Percentiles rank a stretch among this genome's conserved stretches.
Conservation (phyloP, 2,888 invertebrate genomes). For the Clusia tigrina region DNA sequence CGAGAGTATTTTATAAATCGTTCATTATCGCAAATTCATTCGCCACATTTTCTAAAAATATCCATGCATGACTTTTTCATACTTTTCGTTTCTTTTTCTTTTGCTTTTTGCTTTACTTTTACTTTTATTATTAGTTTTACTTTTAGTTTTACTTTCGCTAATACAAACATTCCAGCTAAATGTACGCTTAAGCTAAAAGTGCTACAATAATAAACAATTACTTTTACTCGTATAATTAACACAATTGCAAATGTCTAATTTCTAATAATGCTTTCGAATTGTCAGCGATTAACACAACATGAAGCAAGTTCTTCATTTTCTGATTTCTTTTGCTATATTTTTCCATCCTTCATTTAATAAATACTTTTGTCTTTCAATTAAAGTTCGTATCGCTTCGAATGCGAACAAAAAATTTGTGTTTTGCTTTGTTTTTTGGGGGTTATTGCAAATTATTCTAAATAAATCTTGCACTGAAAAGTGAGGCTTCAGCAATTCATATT, state of each 20-base stretch:
- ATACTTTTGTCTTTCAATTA: neutral
- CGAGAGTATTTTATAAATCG: slow-evolving; percentile 24
- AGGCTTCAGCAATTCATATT: slow-evolving; percentile 6
- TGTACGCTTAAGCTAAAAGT: neutral
- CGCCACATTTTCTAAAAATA: slow-evolving; percentile 11
- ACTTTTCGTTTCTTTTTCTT: slow-evolving; percentile 6
- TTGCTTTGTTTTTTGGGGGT: neutral
- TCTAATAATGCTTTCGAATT: slow-evolving; percentile 55
- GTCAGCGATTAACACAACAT: slow-evolving; percentile 37
- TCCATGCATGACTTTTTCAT: slow-evolving; percentile 8
- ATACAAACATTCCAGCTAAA: too few relatives aligned
- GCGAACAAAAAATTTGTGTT: slow-evolving; percentile 6
- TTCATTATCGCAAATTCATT: slow-evolving; percentile 1
- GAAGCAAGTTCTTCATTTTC: slow-evolving; percentile 4
- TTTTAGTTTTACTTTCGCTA: too few relatives aligned
- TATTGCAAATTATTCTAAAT: slow-evolving; percentile 15
- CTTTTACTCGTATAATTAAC: slow-evolving; percentile 21
- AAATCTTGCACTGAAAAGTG: neutral
- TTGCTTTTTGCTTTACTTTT: neutral
- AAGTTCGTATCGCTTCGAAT: neutral
- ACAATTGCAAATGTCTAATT: slow-evolving; percentile 32
- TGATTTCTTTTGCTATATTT: neutral
- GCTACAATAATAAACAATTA: neutral
- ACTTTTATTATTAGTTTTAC: neutral
- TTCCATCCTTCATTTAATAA: slow-evolving; percentile 12